A percentile compares a stretch with the other conserved stretches of the same genome.
These are phyloP conservation scores for Drosophila acutilabella DNA, from an alignment of 2,888 invertebrate species.

Conservation along the genomic window DNA sequence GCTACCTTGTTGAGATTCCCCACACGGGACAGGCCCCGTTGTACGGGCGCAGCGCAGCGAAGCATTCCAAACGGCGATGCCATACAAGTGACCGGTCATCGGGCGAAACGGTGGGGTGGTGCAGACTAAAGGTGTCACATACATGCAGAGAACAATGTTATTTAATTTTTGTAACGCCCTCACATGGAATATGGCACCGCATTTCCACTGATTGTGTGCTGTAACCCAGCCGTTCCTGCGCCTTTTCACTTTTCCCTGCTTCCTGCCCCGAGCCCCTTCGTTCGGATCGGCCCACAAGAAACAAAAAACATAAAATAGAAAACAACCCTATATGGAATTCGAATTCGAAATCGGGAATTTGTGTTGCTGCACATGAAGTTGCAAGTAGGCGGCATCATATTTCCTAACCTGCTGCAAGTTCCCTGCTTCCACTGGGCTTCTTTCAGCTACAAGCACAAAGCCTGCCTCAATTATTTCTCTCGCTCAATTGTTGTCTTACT, in stretches of 20 bases:
- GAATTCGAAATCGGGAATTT: conserved; percentile 24
- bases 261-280: too few relatives aligned
- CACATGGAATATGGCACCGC: conserved; percentile 37
- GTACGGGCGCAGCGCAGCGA: conserved; percentile 76
- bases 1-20: conserved; percentile 71
- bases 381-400: conserved; percentile 73
- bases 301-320: background rate
- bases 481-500: conserved; percentile 8
- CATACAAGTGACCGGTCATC: conserved; percentile 76
- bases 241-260: background rate
- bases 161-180: conserved; percentile 74
- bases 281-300: background rate
- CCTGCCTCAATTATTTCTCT: conserved; percentile 57
- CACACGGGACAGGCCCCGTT: conserved; percentile 51
- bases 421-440: conserved; percentile 58
- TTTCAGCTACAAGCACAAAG: conserved; percentile 3
- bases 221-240: background rate
- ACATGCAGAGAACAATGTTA: conserved; percentile 63
- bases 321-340: conserved; percentile 15
- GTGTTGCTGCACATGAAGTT: conserved; percentile 50
- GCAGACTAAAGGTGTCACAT: conserved; percentile 51
- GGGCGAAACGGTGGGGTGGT: background rate
- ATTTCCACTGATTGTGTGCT: conserved; percentile 30
- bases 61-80: conserved; percentile 79
- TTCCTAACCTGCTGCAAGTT: conserved; percentile 43